Evolutionary conservation across 2,797 vertebrate species (phyloP).

Genomic region (Sciurus vulgaris): DNA sequence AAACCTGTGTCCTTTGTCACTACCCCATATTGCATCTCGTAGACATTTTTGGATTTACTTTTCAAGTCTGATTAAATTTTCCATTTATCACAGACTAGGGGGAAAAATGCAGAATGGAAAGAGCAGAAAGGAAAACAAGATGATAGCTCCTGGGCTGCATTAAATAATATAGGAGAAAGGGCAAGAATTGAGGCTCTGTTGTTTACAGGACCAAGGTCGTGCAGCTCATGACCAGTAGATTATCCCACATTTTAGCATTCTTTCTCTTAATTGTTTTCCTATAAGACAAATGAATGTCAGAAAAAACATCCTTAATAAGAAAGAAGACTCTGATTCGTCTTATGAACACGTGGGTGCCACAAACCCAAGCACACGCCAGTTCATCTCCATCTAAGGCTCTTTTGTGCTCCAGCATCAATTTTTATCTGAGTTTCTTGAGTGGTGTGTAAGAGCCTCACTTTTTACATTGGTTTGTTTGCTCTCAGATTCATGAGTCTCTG

Average conservation of each 20-base stretch:
- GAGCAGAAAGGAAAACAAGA: neutral
- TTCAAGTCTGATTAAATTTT: slow-evolving; percentile 18
- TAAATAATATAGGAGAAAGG: neutral
- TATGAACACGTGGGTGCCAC: neutral
- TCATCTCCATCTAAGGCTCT: neutral
- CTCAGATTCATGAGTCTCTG: neutral
- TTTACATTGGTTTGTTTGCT: neutral
- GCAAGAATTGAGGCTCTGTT: neutral
- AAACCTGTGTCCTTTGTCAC: neutral
- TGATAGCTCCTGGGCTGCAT: neutral
- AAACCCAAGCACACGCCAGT: neutral
- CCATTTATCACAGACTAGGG: neutral
- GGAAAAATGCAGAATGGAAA: neutral
- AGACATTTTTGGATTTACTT: neutral
- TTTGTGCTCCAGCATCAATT: neutral
- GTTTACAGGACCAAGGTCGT: neutral
- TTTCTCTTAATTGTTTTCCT: neutral
- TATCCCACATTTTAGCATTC: neutral
- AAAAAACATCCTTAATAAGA: neutral
- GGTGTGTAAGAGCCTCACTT: neutral
- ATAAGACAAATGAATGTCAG: neutral
- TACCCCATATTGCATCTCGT: neutral
- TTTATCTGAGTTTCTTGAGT: neutral
- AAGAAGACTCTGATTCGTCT: neutral
- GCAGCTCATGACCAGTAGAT: neutral